Evolutionary conservation across 2,797 vertebrate genomes (phyloP), one percentile per base, ranked within the genome.

Genomic region (Brotula barbata): DNA sequence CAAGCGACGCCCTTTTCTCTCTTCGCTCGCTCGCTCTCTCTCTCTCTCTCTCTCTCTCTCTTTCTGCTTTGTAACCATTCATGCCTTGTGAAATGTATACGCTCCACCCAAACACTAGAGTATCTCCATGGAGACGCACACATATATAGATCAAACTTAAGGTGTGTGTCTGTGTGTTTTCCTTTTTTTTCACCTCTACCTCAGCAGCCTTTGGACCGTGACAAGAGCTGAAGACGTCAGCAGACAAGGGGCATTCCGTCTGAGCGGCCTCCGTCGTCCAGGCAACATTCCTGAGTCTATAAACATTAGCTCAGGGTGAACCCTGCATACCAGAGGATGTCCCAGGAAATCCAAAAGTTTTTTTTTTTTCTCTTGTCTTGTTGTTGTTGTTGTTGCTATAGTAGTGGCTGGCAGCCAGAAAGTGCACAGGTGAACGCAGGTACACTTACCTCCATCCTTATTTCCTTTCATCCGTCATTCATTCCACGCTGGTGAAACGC

Each of bases 251-350:
- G 75, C 37, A 71, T 93, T 89, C 88, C 91, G 86, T 89, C 73
- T 61, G 44, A 42, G 47, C 39, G 75, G 74, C 75, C 90, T 78
- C 83, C 46, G 86, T 93, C 70, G 69, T 87, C 86, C 57, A 36
- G 72, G 85, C 77, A 87, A 92, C 91, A 82, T 88, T 89, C 84
- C 84, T 89, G 83, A 89, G 79, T 84, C 80, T 87, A 90, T 84
- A 94, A 92, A 89, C 86, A 94, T 75, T 84, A 85, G 86, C 79
- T 63, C 77, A 31, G 71, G 82, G 74, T 73, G 50, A 57, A 83
- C 89, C 71, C 68, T 11, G 23, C 80, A 91, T 90, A 86, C 88
- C 85, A 85, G 71, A 85, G 78, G 67, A 89, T 85, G 86, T 91
- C 87, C 90, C 80, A 82, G 70, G 65, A 78, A 89, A 88, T 87